Evolutionary conservation across 2,888 invertebrate species (phyloP).

Genomic region (Rutpela maculata): DNA sequence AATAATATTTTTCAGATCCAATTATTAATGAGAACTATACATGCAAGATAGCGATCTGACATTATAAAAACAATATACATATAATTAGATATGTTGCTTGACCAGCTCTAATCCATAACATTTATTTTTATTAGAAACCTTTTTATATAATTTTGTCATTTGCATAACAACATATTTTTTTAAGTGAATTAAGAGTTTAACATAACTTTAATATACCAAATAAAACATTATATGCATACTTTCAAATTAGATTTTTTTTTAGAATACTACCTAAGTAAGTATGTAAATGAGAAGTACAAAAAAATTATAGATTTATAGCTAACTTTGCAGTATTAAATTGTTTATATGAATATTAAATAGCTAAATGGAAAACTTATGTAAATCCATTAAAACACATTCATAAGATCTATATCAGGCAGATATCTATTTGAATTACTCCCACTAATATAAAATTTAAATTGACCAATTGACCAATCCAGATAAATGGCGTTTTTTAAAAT

Average conservation of each 20-base stretch:
- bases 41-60: neutral
- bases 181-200: slow-evolving; percentile 28
- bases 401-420: slow-evolving; percentile 27
- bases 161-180: slow-evolving; percentile 36
- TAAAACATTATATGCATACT: slow-evolving; percentile 29
- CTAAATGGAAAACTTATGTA: slow-evolving; percentile 36
- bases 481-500: neutral
- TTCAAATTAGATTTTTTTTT: slow-evolving; percentile 26
- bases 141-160: slow-evolving; percentile 14
- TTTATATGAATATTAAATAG: slow-evolving; percentile 35
- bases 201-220: slow-evolving; percentile 37
- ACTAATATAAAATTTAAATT: slow-evolving; percentile 8
- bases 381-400: slow-evolving; percentile 15
- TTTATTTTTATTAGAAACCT: slow-evolving; percentile 11
- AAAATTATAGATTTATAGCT: slow-evolving; percentile 27
- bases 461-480: neutral
- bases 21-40: slow-evolving; percentile 1
- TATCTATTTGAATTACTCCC: slow-evolving; percentile 4
- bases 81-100: slow-evolving; percentile 2
- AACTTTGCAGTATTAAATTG: slow-evolving; percentile 23
- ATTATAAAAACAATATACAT: slow-evolving; percentile 2
- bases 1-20: too few relatives aligned
- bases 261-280: slow-evolving; percentile 37
- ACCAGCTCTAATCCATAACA: neutral
- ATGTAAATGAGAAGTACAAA: slow-evolving; percentile 29